phyloP scores from a whole-genome alignment of 2,888 invertebrate genomes.

The Perizoma affinitatum region DNA sequence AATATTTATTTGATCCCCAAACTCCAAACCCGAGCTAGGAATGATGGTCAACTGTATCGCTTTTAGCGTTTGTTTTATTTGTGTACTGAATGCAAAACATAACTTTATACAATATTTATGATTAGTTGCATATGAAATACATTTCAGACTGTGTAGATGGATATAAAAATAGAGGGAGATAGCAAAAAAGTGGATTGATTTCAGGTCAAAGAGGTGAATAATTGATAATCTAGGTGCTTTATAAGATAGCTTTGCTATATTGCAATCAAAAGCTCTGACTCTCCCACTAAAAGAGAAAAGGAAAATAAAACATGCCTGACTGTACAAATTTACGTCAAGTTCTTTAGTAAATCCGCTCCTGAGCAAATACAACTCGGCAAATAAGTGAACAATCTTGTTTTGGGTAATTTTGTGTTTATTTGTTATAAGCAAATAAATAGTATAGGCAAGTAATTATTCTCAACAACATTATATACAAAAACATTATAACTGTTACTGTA shows the following conservation, averaged over 20 bases:
- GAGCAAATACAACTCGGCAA: constrained; percentile 47
- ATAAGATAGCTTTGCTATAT: too few relatives aligned
- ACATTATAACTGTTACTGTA: too few relatives aligned
- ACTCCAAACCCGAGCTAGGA: constrained; percentile 56
- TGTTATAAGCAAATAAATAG: constrained; percentile 23
- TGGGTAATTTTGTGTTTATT: constrained; percentile 32
- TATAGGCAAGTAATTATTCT: constrained; percentile 4
- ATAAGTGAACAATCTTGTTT: constrained; percentile 47
- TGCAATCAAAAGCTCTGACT: not conserved
- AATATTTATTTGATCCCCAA: constrained; percentile 78
- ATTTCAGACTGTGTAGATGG: not conserved
- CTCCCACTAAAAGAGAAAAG: constrained; percentile 1
- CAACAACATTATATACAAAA: not conserved
- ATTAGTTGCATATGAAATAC: not conserved
- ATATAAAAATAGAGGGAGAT: not conserved
- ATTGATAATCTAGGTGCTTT: too few relatives aligned
- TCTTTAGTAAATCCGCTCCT: constrained; percentile 37
- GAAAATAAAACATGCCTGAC: constrained; percentile 10
- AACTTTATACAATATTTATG: too few relatives aligned
- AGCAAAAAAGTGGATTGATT: not conserved
- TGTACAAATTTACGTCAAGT: constrained; percentile 17
- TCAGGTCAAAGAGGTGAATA: not conserved
- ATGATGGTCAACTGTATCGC: constrained; percentile 59
- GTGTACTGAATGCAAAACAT: too few relatives aligned
- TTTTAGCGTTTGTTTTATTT: constrained; percentile 39